Evolutionary conservation across 2,888 invertebrate genomes (phyloP).

Genomic region (Tachystola acroxantha): DNA sequence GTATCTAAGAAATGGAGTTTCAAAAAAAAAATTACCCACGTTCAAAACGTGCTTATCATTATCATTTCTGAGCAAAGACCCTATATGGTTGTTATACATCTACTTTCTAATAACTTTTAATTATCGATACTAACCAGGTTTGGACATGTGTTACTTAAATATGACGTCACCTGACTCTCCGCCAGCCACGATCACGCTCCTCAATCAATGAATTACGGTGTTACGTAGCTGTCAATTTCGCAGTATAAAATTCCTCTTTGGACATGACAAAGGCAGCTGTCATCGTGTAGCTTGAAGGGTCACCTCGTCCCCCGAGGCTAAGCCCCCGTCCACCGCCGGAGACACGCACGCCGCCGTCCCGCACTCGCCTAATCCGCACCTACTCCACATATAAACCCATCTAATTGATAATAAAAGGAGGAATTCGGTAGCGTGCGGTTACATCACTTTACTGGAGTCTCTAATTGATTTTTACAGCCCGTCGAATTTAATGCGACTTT

Average conservation of each 20-base stretch:
- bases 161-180: too few species aligned
- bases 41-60: too few species aligned
- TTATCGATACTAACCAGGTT: too few species aligned
- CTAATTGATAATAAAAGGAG: constrained; percentile 76
- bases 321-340: constrained; percentile 55
- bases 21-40: too few species aligned
- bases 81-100: too few species aligned
- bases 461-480: constrained; percentile 73
- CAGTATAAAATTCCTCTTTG: constrained; percentile 66
- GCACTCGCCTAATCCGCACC: constrained; percentile 66
- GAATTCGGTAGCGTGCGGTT: constrained; percentile 68
- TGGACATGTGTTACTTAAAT: too few species aligned
- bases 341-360: constrained; percentile 68
- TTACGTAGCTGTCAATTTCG: constrained; percentile 66
- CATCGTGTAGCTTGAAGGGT: constrained; percentile 65
- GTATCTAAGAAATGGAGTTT: too few species aligned
- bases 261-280: constrained; percentile 73
- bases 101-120: too few species aligned
- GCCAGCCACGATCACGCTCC: constrained; percentile 53
- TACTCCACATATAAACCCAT: constrained; percentile 73
- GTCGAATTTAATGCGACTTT: constrained; percentile 60
- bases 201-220: constrained; percentile 55
- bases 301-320: constrained; percentile 65
- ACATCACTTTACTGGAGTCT: constrained; percentile 53
- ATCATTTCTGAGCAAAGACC: too few species aligned